A percentile compares a stretch with the other conserved stretches of the same genome.
Evolutionary conservation across 1,140 invertebrate species (phyloP).

Genomic region (Elymnias hypermnestra): DNA sequence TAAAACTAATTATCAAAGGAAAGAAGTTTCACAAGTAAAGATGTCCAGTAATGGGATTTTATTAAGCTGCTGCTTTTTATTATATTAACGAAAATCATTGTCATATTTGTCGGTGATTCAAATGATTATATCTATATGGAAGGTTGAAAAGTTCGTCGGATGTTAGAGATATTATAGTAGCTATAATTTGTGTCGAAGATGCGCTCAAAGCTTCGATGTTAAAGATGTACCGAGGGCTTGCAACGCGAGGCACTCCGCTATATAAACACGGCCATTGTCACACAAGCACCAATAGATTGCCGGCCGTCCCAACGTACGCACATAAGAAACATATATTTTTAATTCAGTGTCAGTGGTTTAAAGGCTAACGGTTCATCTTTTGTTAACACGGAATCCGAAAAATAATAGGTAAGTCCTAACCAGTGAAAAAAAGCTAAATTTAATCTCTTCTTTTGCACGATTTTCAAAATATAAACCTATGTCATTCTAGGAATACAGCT

Average conservation of each 20-base stretch:
- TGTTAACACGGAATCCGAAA: slow-evolving; percentile 41
- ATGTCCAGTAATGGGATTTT: too few species aligned
- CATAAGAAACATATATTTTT: slow-evolving; percentile 42
- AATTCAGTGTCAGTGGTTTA: slow-evolving; percentile 54
- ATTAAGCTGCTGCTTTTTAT: too few species aligned
- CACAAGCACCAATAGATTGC: slow-evolving; percentile 59
- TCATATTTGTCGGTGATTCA: too few species aligned
- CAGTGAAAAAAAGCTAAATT: neutral
- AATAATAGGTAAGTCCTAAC: slow-evolving; percentile 42
- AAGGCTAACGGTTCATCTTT: slow-evolving; percentile 22
- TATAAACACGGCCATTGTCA: slow-evolving; percentile 58
- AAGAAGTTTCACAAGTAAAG: too few species aligned
- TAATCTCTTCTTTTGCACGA: too few species aligned
- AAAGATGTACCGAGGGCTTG: slow-evolving; percentile 37
- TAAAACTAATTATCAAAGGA: neutral
- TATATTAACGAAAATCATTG: too few species aligned
- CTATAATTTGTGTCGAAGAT: slow-evolving; percentile 23
- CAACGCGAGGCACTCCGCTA: slow-evolving; percentile 44
- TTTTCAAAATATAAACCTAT: too few species aligned
- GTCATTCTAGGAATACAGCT: too few species aligned
- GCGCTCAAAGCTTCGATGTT: slow-evolving; percentile 20
- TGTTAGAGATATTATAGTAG: slow-evolving; percentile 2
- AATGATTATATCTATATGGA: too few species aligned
- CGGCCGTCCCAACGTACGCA: slow-evolving; percentile 55
- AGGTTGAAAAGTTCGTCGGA: slow-evolving; percentile 7